Percentiles rank a stretch among this genome's conserved stretches.
Evolutionary conservation across 2,113 vertebrate genomes (phyloP).

Genomic region (Rhinoderma darwinii): DNA sequence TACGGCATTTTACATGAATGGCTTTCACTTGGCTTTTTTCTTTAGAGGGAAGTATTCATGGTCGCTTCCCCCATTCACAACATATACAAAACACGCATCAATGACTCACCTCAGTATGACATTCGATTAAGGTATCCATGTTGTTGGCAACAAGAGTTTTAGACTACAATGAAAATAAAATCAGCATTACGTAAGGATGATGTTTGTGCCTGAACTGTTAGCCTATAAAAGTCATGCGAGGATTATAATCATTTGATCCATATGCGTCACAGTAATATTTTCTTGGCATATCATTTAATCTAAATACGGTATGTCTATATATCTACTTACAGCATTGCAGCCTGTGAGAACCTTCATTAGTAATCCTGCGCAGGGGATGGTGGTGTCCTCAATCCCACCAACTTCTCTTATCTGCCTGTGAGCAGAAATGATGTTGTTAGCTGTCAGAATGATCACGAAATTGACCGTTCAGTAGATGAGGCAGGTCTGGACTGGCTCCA

Average conservation of each 20-base stretch:
- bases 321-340: conserved; percentile 81
- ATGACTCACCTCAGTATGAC: conserved; percentile 80
- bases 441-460: neutral
- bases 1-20: neutral
- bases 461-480: too few relatives aligned
- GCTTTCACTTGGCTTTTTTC: neutral
- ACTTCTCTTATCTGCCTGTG: conserved; percentile 74
- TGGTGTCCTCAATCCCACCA: conserved; percentile 63
- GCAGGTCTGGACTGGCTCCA: too few relatives aligned
- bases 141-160: conserved; percentile 85
- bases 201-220: neutral
- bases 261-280: neutral
- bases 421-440: conserved; percentile 15
- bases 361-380: conserved; percentile 68
- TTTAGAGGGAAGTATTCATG: neutral
- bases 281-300: neutral
- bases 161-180: conserved; percentile 71
- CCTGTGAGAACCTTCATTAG: conserved; percentile 91
- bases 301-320: neutral
- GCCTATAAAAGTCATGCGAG: neutral
- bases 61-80: conserved; percentile 29
- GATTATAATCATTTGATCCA: too few relatives aligned
- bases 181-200: neutral
- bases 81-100: neutral
- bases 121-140: conserved; percentile 82